Conservation (phyloP, 2,888 invertebrate genomes). For the Germaria angustata region DNA sequence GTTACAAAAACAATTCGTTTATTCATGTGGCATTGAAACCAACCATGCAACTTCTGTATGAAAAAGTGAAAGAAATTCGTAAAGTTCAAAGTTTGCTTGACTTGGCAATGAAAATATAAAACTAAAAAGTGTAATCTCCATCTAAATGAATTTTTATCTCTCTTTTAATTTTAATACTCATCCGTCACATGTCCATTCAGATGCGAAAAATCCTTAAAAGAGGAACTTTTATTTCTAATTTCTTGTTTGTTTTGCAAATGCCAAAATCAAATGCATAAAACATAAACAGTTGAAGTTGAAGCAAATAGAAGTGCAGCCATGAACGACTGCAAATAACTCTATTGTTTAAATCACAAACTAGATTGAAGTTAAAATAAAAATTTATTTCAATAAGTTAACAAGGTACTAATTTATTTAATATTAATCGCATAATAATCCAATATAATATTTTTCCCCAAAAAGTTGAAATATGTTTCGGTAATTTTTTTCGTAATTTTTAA, state of each 20-base stretch:
- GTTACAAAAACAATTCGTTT: not conserved
- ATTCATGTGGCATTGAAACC: slow-evolving; percentile 15
- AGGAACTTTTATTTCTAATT: not conserved
- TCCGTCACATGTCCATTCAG: slow-evolving; percentile 36
- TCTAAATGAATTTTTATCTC: not conserved
- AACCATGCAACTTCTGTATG: not conserved
- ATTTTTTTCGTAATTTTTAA: too few species aligned
- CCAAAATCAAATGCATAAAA: slow-evolving; percentile 2
- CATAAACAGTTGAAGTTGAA: not conserved
- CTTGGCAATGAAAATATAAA: slow-evolving; percentile 39
- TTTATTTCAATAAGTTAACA: too few species aligned
- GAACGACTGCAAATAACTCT: too few species aligned
- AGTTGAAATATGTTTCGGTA: too few species aligned
- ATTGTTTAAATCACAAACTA: too few species aligned
- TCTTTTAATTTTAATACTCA: not conserved
- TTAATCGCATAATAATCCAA: too few species aligned
- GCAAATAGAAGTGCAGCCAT: too few species aligned
- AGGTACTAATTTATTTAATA: too few species aligned
- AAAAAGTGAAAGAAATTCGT: not conserved
- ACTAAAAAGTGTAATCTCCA: not conserved
- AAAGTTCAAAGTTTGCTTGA: slow-evolving; percentile 45
- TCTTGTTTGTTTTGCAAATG: not conserved
- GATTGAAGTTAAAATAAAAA: too few species aligned
- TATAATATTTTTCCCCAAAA: too few species aligned
- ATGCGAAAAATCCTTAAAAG: not conserved